Percentiles rank a stretch among this genome's conserved stretches.
Evolutionary conservation across 2,888 invertebrate species (phyloP).

Genomic region (Fissipunctia ypsillon): DNA sequence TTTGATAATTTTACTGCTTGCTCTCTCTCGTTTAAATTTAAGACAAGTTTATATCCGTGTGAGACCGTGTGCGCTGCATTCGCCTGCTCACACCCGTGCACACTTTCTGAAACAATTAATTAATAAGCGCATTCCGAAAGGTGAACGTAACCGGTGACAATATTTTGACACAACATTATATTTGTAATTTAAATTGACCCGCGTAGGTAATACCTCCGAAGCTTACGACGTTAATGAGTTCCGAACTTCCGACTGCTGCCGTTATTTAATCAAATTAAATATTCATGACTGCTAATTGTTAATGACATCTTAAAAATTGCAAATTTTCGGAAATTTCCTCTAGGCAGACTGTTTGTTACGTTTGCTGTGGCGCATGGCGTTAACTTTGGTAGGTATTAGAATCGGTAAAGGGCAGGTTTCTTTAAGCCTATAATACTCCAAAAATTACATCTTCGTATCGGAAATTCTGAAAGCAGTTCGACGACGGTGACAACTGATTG

Average conservation of each 20-base stretch:
- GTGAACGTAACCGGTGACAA: constrained; percentile 46
- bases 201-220: constrained; percentile 46
- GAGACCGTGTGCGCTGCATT: constrained; percentile 58
- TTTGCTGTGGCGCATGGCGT: background rate
- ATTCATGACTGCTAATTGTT: constrained; percentile 23
- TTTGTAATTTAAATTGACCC: constrained; percentile 45
- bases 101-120: constrained; percentile 57
- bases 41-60: constrained; percentile 65
- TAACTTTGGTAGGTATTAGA: too few relatives aligned
- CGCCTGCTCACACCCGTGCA: constrained; percentile 49
- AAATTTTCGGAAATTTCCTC: background rate
- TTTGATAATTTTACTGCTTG: constrained; percentile 70
- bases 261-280: constrained; percentile 24
- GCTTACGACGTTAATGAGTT: constrained; percentile 21
- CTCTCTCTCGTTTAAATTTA: constrained; percentile 70
- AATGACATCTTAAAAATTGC: background rate
- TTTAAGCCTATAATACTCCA: background rate
- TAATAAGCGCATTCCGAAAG: constrained; percentile 46
- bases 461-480: background rate
- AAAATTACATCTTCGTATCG: background rate
- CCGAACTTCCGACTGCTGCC: background rate
- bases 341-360: background rate
- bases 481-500: background rate
- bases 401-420: background rate
- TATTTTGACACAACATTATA: constrained; percentile 40